phyloP scores from a whole-genome alignment of 2,888 invertebrate genomes.

The Hirtodrosophila duncani region DNA sequence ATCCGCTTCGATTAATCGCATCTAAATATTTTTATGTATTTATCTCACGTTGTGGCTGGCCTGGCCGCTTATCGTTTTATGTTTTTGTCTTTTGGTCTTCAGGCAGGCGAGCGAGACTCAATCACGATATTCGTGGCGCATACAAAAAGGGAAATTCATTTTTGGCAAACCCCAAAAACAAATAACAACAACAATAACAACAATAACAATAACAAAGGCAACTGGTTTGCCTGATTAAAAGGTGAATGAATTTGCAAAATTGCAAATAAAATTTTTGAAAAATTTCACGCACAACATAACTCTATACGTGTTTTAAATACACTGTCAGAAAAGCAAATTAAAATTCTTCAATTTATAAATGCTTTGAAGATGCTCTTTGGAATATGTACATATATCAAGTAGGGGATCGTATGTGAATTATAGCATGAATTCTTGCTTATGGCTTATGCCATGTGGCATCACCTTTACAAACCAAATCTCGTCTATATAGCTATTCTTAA shows the following conservation, averaged over 20 bases:
- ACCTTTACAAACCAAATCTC: too few species aligned
- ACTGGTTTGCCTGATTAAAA: conserved; percentile 62
- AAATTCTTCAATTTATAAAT: too few species aligned
- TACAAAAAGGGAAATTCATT: conserved; percentile 65
- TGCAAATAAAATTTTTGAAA: conserved; percentile 13
- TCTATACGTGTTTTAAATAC: conserved; percentile 2
- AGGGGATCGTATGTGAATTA: too few species aligned
- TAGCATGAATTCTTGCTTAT: too few species aligned
- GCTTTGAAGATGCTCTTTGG: not conserved
- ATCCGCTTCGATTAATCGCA: conserved; percentile 43
- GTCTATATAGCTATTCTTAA: too few species aligned
- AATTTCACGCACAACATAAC: conserved; percentile 28
- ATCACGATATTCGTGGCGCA: conserved; percentile 58
- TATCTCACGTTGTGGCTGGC: conserved; percentile 65
- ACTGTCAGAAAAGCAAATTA: too few species aligned
- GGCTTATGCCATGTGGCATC: too few species aligned
- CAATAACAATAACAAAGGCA: conserved; percentile 16
- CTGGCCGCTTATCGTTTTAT: conserved; percentile 47
- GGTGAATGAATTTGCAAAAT: conserved; percentile 62
- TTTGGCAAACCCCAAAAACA: conserved; percentile 33
- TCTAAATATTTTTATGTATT: conserved; percentile 61
- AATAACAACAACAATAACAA: conserved; percentile 20
- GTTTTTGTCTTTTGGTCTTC: conserved; percentile 9
- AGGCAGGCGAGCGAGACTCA: conserved; percentile 19
- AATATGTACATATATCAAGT: too few species aligned